Base-by-base conservation (phyloP, 2,797 vertebrate genomes). In the Coregonus suidteri region DNA sequence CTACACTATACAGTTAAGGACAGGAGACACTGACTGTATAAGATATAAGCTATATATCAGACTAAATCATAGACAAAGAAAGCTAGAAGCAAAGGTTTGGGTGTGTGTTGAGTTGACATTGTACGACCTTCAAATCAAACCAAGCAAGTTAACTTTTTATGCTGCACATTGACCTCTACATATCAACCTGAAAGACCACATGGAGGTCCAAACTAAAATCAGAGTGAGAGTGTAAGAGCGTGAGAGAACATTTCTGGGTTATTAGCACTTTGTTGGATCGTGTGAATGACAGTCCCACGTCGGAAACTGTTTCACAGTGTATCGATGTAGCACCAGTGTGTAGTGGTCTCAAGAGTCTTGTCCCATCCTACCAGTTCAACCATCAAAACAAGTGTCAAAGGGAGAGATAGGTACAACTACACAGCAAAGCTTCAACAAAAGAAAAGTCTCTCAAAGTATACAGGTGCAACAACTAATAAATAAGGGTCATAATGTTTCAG, bases 381-480 rank as follows among this genome's bases (percentile, higher is more conserved):
- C 89, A 86, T 90, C 88, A 89, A 91, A 90, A 91, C 89, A 93
- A 88, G 84, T 86, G 84, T 41, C 67, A 30, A 69, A 65, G n/a
- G 56, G 81, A 89, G 85, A 79, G 79, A 82, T 88, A 69, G 82
- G 91, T 88, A 84, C 86, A 89, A 89, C 89, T 91, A 90, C 83
- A 87, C 85, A 82, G 90, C 87, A 81, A 92, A 96, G 97, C 95
- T 94, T 95, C 90, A 95, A 96, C 93, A 47, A 47, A 93, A 94
- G 95, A 96, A 87, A 82, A 85, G 41, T 93, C 41, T 47, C 93
- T 96, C 80, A 85, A 96, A 95, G 94, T 94, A 96, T 95, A 96
- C 94, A 93, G 94, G 96, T 96, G 95, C 95, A 95, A 96, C 89
- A 95, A 93, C 95, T 96, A 99, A 98, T 99, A 99, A 99, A 98